Evolutionary conservation across 2,113 vertebrate genomes (phyloP), one percentile per base, ranked within the genome.

Genomic region (Brachionichthys hirsutus): DNA sequence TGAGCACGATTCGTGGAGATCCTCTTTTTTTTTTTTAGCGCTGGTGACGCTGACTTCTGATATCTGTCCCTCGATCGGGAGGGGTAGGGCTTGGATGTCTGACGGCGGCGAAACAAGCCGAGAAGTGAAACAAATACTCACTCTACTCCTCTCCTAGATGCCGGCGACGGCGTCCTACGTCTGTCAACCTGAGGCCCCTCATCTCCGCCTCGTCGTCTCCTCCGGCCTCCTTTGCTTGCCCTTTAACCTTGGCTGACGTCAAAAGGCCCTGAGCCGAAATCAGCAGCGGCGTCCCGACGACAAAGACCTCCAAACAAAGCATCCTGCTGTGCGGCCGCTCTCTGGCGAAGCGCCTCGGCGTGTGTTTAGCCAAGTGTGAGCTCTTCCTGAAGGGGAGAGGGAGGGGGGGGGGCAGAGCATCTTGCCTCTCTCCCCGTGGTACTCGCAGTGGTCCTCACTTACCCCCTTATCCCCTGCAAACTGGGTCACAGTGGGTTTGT

Each of bases 401-500:
- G 54, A 54, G 10, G 73, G 68, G 77, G 70, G 24, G 67, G 75
- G 84, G 63, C 73, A 72, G 80, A 82, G 82, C 77, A 83, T 88
- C 83, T 83, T 67, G 65, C 45, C 75, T 82, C 82, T 70, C 73
- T 70, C 76, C 72, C 81, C 36, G 43, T 80, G 81, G 84, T 73
- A 46, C 73, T 82, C 78, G 81, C 83, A 84, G 75, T 75, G 79
- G 84, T 83, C 80, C 85, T 80, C 80, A 75, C 82, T 89, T 81
- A 84, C 85, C 79, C 84, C 81, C 64, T 78, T 73, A 81, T 81
- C 55, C 78, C 74, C 74, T 68, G 51, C 83, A 77, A 92, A 83
- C 67, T 91, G 89, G 90, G 89, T 90, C 91, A 91, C 42, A 77
- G 82, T 71, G 49, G 35, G 57, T 67, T 12, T 51, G 18, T 38